Percentiles rank a stretch among this genome's conserved stretches.
These are phyloP conservation scores for Lateolabrax maculatus DNA, from an alignment of 2,797 vertebrate genomes.

Conservation along the genomic window DNA sequence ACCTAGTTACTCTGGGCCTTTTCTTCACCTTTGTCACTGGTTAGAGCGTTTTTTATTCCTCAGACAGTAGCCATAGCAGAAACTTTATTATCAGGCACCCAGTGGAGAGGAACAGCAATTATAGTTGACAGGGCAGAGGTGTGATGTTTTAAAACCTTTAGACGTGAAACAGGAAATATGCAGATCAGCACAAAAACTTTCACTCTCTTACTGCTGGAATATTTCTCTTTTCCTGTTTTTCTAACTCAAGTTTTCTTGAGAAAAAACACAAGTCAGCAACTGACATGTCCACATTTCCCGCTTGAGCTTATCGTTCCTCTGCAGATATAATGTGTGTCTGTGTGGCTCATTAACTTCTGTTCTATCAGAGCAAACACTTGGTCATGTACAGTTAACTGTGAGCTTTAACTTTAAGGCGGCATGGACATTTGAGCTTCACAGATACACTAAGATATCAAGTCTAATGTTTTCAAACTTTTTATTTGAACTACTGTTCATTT, in stretches of 20 bases:
- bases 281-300: conserved; percentile 23
- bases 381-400: conserved; percentile 35
- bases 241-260: conserved; percentile 16
- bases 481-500: not conserved
- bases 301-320: conserved; percentile 51
- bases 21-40: conserved; percentile 11
- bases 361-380: conserved; percentile 46
- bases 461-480: not conserved
- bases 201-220: not conserved
- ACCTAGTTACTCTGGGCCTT: conserved; percentile 31
- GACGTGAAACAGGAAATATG: conserved; percentile 1
- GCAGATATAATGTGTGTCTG: conserved; percentile 52
- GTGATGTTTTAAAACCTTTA: not conserved
- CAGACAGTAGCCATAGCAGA: not conserved
- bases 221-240: not conserved
- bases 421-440: not conserved
- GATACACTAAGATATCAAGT: not conserved
- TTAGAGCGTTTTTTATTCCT: not conserved
- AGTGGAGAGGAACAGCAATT: not conserved
- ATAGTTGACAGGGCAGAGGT: not conserved
- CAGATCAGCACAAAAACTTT: not conserved
- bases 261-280: conserved; percentile 41
- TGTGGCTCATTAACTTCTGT: not conserved
- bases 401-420: conserved; percentile 10
- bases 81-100: not conserved